Percentiles rank a stretch among this genome's conserved stretches.
Evolutionary conservation across 2,797 vertebrate genomes (phyloP).

Genomic region (Pangasius larnaudii): DNA sequence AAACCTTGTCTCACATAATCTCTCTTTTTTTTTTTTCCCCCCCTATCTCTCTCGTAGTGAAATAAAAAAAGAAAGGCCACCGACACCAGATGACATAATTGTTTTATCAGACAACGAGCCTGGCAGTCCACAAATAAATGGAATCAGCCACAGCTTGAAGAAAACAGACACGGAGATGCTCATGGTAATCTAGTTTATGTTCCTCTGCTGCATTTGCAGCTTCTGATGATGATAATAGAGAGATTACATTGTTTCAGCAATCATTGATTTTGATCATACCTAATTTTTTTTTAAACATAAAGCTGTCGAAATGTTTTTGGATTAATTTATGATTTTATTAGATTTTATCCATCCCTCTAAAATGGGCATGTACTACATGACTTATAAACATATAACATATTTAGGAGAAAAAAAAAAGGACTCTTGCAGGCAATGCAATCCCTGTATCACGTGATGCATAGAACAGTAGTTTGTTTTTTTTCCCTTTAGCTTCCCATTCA

Average conservation of each 20-base stretch:
- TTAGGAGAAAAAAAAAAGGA: background rate
- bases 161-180: constrained; percentile 89
- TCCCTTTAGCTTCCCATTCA: too few species aligned
- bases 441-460: background rate
- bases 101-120: constrained; percentile 94
- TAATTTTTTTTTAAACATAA: background rate
- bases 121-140: constrained; percentile 90
- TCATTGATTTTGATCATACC: background rate
- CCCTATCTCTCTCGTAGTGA: constrained; percentile 72
- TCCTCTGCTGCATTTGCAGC: background rate
- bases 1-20: background rate
- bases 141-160: constrained; percentile 78
- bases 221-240: background rate
- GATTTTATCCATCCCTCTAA: background rate
- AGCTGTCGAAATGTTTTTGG: background rate
- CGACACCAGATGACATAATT: constrained; percentile 92
- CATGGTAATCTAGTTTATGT: constrained; percentile 77
- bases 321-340: background rate
- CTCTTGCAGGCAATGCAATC: background rate
- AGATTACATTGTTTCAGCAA: background rate
- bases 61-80: constrained; percentile 84
- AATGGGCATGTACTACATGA: background rate
- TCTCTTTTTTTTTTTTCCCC: background rate
- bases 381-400: background rate
- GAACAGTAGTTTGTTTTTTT: background rate